A percentile compares a stretch with the other conserved stretches of the same genome.
phyloP scores from a whole-genome alignment of 2,113 vertebrate species.

The Cottus gobio region DNA sequence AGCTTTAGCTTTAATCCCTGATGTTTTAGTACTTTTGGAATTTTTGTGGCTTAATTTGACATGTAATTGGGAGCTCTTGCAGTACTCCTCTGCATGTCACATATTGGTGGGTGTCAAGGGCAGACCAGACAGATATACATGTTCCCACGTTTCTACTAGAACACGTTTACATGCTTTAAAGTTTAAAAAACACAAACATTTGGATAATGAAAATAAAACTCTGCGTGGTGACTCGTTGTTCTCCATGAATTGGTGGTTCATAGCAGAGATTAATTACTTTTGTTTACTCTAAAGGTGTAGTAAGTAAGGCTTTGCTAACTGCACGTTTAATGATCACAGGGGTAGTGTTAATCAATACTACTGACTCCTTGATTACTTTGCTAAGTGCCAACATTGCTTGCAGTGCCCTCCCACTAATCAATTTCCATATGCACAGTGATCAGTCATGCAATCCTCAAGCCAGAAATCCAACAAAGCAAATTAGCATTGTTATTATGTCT shows the following conservation, averaged over 20 bases:
- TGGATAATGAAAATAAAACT: not conserved
- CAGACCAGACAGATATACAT: not conserved
- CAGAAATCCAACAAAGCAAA: constrained; percentile 37
- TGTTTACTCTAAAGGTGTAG: constrained; percentile 1
- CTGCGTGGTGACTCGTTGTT: not conserved
- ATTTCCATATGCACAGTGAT: constrained; percentile 29
- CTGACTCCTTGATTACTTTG: constrained; percentile 33
- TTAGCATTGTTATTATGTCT: constrained; percentile 21
- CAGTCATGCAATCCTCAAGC: constrained; percentile 25
- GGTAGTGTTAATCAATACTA: constrained; percentile 38
- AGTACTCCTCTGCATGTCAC: constrained; percentile 9
- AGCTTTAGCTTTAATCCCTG: not conserved
- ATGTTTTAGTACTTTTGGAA: constrained; percentile 12
- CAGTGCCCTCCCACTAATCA: constrained; percentile 14
- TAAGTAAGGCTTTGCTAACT: not conserved
- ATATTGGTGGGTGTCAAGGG: constrained; percentile 20
- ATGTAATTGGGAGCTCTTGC: not conserved
- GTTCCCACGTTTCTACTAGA: not conserved
- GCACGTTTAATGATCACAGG: constrained; percentile 4
- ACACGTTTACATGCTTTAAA: not conserved
- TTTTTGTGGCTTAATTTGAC: constrained; percentile 23
- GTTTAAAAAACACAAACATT: not conserved
- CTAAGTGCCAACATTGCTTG: constrained; percentile 35
- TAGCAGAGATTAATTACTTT: not conserved
- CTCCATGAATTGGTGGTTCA: not conserved